Conservation (phyloP, 2,797 vertebrate genomes). For the Oreochromis mossambicus region DNA sequence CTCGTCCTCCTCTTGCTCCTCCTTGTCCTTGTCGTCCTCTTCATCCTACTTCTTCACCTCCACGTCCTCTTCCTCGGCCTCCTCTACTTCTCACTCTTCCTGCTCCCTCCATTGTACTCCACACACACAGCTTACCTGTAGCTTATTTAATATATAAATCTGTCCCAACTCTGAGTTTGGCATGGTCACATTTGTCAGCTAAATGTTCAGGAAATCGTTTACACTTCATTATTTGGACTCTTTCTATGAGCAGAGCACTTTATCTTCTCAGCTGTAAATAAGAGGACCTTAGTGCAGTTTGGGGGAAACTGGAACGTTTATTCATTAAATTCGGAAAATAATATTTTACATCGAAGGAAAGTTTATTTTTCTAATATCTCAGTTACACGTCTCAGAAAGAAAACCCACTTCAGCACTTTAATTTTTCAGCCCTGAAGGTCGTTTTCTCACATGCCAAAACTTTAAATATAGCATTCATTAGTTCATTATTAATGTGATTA, state of each 20-base stretch:
- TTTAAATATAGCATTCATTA: neutral
- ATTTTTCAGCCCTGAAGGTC: neutral
- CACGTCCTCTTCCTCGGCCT: no score
- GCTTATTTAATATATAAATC: neutral
- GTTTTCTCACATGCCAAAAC: neutral
- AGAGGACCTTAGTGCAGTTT: neutral
- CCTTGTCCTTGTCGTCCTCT: no score
- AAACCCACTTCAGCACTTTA: neutral
- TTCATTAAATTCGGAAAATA: neutral
- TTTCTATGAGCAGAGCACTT: neutral
- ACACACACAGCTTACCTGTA: no score
- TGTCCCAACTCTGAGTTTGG: neutral
- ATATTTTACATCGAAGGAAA: neutral
- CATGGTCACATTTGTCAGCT: neutral
- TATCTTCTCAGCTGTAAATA: neutral
- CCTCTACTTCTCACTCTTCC: no score
- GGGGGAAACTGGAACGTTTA: neutral
- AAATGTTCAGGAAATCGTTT: neutral
- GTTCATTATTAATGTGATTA: neutral
- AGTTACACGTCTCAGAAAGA: neutral
- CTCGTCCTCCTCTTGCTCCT: no score
- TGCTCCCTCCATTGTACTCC: no score
- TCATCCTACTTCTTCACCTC: no score
- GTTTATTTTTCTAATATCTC: neutral
- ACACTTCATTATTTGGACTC: neutral